Evolutionary conservation across 2,797 vertebrate genomes (phyloP), one percentile per base, ranked within the genome.

Genomic region (Pelodytes ibericus): DNA sequence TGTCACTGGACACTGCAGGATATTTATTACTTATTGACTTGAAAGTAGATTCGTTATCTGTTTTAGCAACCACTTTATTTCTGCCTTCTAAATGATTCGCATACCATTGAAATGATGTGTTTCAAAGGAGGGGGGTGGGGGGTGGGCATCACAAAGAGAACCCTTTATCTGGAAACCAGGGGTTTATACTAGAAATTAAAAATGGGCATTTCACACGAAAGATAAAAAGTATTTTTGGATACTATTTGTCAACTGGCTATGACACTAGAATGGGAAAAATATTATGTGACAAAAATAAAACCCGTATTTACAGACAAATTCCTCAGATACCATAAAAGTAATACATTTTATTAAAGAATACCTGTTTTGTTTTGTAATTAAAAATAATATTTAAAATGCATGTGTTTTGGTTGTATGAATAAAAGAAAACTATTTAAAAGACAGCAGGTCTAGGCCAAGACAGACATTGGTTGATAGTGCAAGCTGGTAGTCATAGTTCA

Each of bases 21-120:
- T 83, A 83, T 84, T 80, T 80, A 70, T 62, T 73, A 69, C 60
- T 73, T 74, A 71, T 79, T 82, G 71, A 67, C 51, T 58, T 56
- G 62, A 25, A 76, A 58, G 39, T 51, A 36, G 62, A 75, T 78
- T 65, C 31, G 65, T 73, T 79, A 81, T 68, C 84, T 75, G 20
- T 27, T 80, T 77, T 71, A 80, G 68, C 71, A 69, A 77, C 75
- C 76, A 33, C 77, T 82, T 82, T 69, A 82, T 77, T 68, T 77
- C 58, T 65, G 66, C 65, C 63, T 78, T 71, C 68, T 65, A 67
- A 80, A 74, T 81, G 70, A 77, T 72, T 81, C 51, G 62, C 77
- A 83, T 84, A 82, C 83, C 64, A 81, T 83, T 77, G 24, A 24
- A 79, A 83, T 82, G 82, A 79, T 73, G 33, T 65, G 22, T 70